These are phyloP conservation scores for Agonopterix alstromeriana DNA, from an alignment of 2,888 invertebrate genomes.

Conservation along the genomic window DNA sequence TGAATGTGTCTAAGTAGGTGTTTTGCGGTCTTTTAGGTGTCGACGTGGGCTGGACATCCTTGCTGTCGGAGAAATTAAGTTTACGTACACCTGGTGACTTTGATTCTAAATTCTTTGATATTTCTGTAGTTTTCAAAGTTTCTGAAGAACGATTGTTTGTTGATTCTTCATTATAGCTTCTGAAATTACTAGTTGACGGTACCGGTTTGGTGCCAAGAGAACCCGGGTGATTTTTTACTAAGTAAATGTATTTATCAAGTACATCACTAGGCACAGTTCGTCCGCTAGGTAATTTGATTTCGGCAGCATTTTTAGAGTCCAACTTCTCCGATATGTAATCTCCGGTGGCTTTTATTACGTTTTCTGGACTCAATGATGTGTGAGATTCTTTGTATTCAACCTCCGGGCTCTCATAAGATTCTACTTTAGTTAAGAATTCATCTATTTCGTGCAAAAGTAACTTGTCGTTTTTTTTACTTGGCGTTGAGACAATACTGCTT, in stretches of 20 bases:
- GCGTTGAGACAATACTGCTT: conserved; percentile 64
- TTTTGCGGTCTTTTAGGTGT: conserved; percentile 46
- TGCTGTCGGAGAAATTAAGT: conserved; percentile 51
- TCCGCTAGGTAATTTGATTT: conserved; percentile 51
- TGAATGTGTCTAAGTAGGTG: conserved; percentile 40
- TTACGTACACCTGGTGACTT: conserved; percentile 50
- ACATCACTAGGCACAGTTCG: conserved; percentile 44
- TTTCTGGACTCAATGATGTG: conserved; percentile 34
- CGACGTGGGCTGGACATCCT: conserved; percentile 61
- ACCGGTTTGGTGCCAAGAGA: conserved; percentile 13
- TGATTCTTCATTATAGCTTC: conserved; percentile 11
- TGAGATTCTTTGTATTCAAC: conserved; percentile 36
- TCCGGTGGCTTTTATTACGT: conserved; percentile 60
- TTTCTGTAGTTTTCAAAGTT: conserved; percentile 3
- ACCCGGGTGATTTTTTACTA: conserved; percentile 47
- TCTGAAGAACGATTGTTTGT: conserved; percentile 3
- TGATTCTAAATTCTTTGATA: background rate
- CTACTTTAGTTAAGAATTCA: conserved; percentile 64
- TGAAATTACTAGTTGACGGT: conserved; percentile 16
- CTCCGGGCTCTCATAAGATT: conserved; percentile 59
- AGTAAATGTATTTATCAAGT: conserved; percentile 66
- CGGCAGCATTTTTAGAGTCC: conserved; percentile 31
- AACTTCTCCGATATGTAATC: conserved; percentile 56
- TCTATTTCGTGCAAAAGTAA: conserved; percentile 67
- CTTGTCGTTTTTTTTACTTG: conserved; percentile 63